A percentile compares a stretch with the other conserved stretches of the same genome.
These are phyloP conservation scores for Semibalanus balanoides DNA, from an alignment of 1,140 invertebrate species.

Conservation along the genomic window DNA sequence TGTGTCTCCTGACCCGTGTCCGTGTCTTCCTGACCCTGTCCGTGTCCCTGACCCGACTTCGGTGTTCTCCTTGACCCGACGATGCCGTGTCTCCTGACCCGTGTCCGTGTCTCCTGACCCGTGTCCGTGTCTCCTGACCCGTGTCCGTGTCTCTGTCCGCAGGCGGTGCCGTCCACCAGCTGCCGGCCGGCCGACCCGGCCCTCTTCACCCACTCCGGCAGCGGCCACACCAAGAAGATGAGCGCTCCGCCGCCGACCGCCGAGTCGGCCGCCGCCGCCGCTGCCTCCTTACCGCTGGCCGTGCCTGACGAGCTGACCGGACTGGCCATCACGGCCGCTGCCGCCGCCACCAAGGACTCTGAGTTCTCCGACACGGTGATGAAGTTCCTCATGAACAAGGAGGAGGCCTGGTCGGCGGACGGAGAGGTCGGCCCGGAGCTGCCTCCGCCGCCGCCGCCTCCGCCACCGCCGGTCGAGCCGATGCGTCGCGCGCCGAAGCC, in stretches of 20 bases:
- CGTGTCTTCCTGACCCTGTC: too few species aligned
- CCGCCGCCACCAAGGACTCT: not conserved
- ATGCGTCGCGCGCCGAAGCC: not conserved
- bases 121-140: too few species aligned
- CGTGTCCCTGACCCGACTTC: too few species aligned
- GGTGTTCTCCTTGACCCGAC: too few species aligned
- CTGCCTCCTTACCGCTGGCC: too few species aligned
- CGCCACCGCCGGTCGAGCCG: not conserved
- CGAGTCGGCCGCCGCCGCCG: too few species aligned
- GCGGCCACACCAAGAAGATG: not conserved
- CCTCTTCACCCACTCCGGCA: not conserved
- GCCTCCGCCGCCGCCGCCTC: too few species aligned
- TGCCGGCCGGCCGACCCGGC: not conserved
- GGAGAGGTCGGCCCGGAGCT: not conserved
- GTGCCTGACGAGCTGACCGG: too few species aligned
- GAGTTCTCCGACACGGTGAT: not conserved
- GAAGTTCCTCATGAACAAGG: not conserved
- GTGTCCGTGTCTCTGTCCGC: constrained; percentile 13
- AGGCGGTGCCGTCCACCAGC: constrained; percentile 28
- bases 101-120: too few species aligned
- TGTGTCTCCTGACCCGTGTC: too few species aligned
- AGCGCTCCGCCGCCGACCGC: not conserved
- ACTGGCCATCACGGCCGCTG: too few species aligned
- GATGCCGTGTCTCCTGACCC: too few species aligned
- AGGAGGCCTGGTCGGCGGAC: not conserved